phyloP scores from a whole-genome alignment of 2,888 invertebrate genomes.

The Meghimatium bilineatum region DNA sequence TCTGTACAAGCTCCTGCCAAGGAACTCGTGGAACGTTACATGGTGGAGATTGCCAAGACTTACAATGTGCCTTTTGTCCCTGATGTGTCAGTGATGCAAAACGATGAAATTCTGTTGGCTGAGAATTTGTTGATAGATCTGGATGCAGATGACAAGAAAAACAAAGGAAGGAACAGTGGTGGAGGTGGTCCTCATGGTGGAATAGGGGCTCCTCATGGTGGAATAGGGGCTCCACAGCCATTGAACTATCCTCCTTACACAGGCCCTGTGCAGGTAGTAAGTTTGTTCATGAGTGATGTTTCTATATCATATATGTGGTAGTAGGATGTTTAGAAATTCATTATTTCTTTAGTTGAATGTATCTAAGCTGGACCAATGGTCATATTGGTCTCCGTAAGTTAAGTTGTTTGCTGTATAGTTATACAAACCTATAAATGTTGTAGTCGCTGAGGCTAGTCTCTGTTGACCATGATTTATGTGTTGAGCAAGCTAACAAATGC shows the following conservation, averaged over 20 bases:
- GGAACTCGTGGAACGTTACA: slow-evolving; percentile 91
- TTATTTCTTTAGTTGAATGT: too few relatives aligned
- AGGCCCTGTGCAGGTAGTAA: slow-evolving; percentile 4
- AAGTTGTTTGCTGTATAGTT: too few relatives aligned
- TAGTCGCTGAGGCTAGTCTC: too few relatives aligned
- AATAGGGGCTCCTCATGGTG: slow-evolving; percentile 48
- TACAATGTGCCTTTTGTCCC: slow-evolving; percentile 96
- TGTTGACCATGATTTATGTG: too few relatives aligned
- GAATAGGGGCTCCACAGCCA: slow-evolving; percentile 50
- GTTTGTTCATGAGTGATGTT: background rate
- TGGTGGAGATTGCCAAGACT: slow-evolving; percentile 97
- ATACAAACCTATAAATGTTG: too few relatives aligned
- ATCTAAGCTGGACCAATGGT: too few relatives aligned
- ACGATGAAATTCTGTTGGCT: slow-evolving; percentile 69
- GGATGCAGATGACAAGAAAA: slow-evolving; percentile 63
- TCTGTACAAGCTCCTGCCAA: slow-evolving; percentile 90
- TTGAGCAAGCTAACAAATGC: too few relatives aligned
- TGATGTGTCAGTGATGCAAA: slow-evolving; percentile 82
- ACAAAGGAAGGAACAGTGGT: slow-evolving; percentile 58
- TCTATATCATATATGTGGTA: background rate
- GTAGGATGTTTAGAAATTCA: too few relatives aligned
- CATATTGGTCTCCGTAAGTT: too few relatives aligned
- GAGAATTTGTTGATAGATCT: slow-evolving; percentile 72
- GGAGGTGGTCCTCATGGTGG: slow-evolving; percentile 29
- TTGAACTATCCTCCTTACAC: slow-evolving; percentile 13